Percentiles rank a stretch among this genome's conserved stretches.
Evolutionary conservation across 2,797 vertebrate species (phyloP).

Genomic region (Eremophila alpestris): DNA sequence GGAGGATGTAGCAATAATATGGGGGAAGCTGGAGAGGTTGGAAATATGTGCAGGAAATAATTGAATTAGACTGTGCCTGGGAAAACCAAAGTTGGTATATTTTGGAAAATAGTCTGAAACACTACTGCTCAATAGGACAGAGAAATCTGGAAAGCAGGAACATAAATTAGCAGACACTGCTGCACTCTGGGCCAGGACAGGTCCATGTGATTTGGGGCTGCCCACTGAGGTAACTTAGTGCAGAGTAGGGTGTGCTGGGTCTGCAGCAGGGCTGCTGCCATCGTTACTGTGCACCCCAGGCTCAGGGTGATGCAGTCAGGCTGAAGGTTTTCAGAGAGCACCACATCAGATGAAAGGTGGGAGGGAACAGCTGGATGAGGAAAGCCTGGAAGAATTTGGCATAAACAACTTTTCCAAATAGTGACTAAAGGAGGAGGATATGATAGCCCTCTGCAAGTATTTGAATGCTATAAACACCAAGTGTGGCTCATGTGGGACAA

Average conservation of each 20-base stretch:
- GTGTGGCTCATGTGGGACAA: neutral
- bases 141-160: neutral
- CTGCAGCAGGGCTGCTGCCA: neutral
- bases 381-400: conserved; percentile 29
- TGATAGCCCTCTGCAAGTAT: conserved; percentile 44
- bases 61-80: neutral
- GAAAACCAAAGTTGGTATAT: neutral
- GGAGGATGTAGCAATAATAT: neutral
- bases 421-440: conserved; percentile 48
- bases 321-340: conserved; percentile 5
- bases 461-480: conserved; percentile 27
- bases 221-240: fast-evolving
- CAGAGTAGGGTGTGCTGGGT: neutral
- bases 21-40: neutral
- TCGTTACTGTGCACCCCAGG: neutral
- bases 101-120: neutral
- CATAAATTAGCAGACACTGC: neutral
- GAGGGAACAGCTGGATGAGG: conserved; percentile 15
- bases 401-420: conserved; percentile 28
- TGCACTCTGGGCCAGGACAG: neutral
- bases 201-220: neutral
- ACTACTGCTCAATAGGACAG: neutral
- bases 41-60: conserved; percentile 20
- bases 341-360: neutral
- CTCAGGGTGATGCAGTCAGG: neutral